Conservation (phyloP, 2,113 vertebrate species). For the Calidris pygmaea region DNA sequence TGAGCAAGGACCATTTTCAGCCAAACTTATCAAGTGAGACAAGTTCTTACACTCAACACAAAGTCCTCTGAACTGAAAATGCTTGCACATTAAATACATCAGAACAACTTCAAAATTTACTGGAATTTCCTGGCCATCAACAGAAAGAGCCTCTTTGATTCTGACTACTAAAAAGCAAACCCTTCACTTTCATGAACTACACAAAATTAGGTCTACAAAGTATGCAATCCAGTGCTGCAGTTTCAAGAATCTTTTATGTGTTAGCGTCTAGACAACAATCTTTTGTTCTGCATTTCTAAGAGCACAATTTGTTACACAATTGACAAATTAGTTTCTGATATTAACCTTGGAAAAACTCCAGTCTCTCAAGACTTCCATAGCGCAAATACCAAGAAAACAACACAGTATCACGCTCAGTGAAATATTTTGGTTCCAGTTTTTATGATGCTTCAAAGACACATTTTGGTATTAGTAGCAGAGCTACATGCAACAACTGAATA, state of each 20-base stretch:
- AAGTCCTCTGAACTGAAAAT: not conserved
- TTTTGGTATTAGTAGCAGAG: not conserved
- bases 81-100: not conserved
- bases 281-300: not conserved
- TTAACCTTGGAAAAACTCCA: not conserved
- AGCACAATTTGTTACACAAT: not conserved
- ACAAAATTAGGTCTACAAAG: not conserved
- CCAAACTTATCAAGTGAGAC: not conserved
- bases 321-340: not conserved
- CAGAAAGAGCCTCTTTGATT: not conserved
- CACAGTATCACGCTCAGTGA: not conserved
- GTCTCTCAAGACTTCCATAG: not conserved
- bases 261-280: not conserved
- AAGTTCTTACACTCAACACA: not conserved
- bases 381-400: not conserved
- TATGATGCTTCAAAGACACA: not conserved
- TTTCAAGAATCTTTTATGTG: not conserved
- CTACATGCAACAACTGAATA: not conserved
- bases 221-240: not conserved
- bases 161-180: not conserved
- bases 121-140: not conserved
- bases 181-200: not conserved
- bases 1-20: not conserved
- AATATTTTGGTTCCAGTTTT: not conserved
- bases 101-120: not conserved